Evolutionary conservation across 53 echinoderm and acorn worm genomes (phyloP).

Genomic region (Glandiceps talaboti): DNA sequence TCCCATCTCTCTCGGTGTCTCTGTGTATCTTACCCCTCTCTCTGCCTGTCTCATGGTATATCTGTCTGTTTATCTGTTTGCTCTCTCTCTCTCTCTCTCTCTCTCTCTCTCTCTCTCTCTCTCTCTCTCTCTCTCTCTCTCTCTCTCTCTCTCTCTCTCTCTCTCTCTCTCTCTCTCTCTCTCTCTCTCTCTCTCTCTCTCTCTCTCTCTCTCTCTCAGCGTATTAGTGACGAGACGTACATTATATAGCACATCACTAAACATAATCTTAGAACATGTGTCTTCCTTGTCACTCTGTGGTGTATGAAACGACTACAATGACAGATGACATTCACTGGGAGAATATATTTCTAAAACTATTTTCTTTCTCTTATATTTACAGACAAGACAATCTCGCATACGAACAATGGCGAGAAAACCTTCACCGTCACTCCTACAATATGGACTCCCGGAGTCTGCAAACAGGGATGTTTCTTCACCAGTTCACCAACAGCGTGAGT

Average conservation of each 20-base stretch:
- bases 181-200: too few species aligned
- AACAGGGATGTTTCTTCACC: constrained; percentile 62
- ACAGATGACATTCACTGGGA: too few species aligned
- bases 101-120: background rate
- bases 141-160: background rate
- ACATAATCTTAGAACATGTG: too few species aligned
- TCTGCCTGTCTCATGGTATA: too few species aligned
- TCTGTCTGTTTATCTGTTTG: background rate
- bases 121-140: background rate
- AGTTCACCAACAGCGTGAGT: constrained; percentile 85
- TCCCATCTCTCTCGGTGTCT: too few species aligned
- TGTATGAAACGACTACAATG: too few species aligned
- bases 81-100: background rate
- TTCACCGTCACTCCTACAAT: background rate
- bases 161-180: too few species aligned
- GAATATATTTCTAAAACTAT: background rate
- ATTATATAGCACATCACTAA: too few species aligned
- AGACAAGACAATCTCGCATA: background rate
- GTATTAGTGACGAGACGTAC: too few species aligned
- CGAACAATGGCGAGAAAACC: background rate
- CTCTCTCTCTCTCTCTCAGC: too few species aligned
- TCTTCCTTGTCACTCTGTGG: too few species aligned
- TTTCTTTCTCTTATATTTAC: background rate
- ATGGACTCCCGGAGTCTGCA: constrained; percentile 16
- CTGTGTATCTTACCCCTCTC: too few species aligned